Conservation (phyloP, 1,140 invertebrate genomes). For the Aphis craccivora region DNA sequence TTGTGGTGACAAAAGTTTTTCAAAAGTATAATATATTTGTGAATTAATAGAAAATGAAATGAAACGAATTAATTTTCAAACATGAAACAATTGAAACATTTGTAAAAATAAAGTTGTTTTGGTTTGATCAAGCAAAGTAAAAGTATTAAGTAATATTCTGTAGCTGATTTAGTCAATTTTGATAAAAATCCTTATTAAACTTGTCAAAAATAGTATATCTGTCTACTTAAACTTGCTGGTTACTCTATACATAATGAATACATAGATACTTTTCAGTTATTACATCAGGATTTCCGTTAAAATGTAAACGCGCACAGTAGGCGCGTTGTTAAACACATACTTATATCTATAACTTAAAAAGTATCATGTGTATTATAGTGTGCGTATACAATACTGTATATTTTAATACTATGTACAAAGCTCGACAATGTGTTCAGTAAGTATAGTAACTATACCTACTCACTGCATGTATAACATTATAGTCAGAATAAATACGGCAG, state of each 20-base stretch:
- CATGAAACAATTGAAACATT: neutral
- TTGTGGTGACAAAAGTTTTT: neutral
- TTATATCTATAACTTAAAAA: no score
- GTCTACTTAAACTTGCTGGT: neutral
- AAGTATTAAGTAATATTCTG: neutral
- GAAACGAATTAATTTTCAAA: slow-evolving; percentile 11
- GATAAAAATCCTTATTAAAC: neutral
- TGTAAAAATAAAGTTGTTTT: neutral
- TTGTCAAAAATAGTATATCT: neutral
- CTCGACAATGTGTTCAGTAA: no score
- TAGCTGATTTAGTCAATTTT: neutral
- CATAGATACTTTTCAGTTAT: no score
- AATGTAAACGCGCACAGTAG: no score
- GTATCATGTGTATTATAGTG: no score
- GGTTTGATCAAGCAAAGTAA: neutral
- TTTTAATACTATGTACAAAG: no score
- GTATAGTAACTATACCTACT: no score
- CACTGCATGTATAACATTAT: neutral
- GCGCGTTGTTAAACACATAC: no score
- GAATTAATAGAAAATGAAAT: neutral
- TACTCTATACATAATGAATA: no score
- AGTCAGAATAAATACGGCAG: neutral
- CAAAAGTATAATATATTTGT: neutral
- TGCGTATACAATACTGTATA: no score
- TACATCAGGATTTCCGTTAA: no score